A percentile compares a stretch with the other conserved stretches of the same genome.
Evolutionary conservation across 2,113 vertebrate species (phyloP).

Genomic region (Caretta caretta): DNA sequence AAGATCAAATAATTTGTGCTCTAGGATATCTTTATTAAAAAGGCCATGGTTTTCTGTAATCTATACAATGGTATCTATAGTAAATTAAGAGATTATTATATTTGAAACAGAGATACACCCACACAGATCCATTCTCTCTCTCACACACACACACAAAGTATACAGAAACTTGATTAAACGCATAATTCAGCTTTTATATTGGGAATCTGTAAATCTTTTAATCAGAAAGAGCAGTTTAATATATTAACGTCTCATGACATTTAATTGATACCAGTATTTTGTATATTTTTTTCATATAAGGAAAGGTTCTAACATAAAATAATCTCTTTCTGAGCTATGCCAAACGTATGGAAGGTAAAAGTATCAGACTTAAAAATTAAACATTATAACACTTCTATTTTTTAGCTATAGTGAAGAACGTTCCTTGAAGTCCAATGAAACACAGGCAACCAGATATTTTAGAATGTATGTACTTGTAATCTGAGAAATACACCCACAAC

Average conservation of each 20-base stretch:
- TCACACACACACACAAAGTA: not conserved
- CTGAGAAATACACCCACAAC: not conserved
- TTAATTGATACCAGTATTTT: not conserved
- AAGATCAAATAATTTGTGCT: not conserved
- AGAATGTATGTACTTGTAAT: not conserved
- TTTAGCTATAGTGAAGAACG: not conserved
- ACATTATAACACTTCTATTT: not conserved
- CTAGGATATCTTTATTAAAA: conserved; percentile 2
- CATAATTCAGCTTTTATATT: not conserved
- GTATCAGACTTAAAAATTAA: not conserved
- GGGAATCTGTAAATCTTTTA: not conserved
- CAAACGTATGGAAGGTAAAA: not conserved
- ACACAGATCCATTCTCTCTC: not conserved
- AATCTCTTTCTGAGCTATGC: not conserved
- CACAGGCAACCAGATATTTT: not conserved
- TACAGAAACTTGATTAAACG: not conserved
- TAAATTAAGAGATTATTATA: not conserved
- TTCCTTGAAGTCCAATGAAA: not conserved
- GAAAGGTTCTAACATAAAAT: not conserved
- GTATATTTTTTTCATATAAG: not conserved
- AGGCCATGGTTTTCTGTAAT: conserved; percentile 3
- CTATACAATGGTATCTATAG: not conserved
- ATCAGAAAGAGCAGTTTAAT: not conserved
- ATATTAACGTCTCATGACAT: not conserved
- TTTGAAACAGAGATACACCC: not conserved